Conservation (phyloP, 2,797 vertebrate genomes). For the Euphonia xanthogaster region DNA sequence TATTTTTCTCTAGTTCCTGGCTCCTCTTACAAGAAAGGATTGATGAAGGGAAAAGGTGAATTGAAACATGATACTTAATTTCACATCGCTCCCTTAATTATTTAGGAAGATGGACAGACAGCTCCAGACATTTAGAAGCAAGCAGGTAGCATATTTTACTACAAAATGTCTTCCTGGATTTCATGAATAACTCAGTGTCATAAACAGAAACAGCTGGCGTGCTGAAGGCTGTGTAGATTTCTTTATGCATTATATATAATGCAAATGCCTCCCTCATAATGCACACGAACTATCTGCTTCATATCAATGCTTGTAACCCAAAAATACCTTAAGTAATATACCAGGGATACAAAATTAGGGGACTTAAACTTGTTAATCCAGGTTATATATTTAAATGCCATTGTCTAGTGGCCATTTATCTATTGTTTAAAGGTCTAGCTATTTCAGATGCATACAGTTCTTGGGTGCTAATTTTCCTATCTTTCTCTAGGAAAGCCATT, state of each 20-base stretch:
- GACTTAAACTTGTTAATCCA: constrained; percentile 8
- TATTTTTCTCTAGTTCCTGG: constrained; percentile 35
- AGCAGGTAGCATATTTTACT: constrained; percentile 60
- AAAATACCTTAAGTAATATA: constrained; percentile 10
- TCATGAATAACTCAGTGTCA: constrained; percentile 64
- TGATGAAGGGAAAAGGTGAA: constrained; percentile 20
- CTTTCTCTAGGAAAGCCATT: neutral
- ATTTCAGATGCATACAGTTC: neutral
- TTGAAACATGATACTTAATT: constrained; percentile 42
- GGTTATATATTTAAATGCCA: constrained; percentile 16
- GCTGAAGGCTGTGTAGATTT: constrained; percentile 61
- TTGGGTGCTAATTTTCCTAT: neutral
- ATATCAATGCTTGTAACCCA: constrained; percentile 2
- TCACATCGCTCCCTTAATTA: constrained; percentile 34
- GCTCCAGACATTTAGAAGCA: constrained; percentile 43
- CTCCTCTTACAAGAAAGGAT: neutral
- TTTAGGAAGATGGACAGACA: constrained; percentile 31
- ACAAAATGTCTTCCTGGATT: constrained; percentile 59
- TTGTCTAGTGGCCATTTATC: constrained; percentile 31
- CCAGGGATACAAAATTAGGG: neutral
- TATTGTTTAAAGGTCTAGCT: constrained; percentile 41
- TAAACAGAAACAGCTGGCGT: constrained; percentile 72
- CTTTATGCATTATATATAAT: constrained; percentile 63
- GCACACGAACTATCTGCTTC: neutral
- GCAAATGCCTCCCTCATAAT: constrained; percentile 32